Evolutionary conservation across 1,140 invertebrate genomes (phyloP).

Genomic region (Triops cancriformis): DNA sequence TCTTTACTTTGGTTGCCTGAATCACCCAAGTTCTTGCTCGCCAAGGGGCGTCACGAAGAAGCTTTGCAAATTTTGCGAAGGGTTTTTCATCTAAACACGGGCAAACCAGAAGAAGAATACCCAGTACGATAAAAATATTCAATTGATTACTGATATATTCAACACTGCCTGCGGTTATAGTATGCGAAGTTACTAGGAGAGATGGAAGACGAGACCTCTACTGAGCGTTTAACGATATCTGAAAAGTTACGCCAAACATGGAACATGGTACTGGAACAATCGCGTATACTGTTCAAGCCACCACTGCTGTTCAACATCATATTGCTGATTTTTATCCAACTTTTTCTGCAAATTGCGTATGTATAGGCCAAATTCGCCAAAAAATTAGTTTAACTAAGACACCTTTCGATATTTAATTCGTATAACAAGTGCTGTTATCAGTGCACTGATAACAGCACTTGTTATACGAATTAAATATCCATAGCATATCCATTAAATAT

Average conservation of each 20-base stretch:
- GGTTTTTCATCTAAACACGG: constrained; percentile 64
- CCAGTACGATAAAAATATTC: constrained; percentile 36
- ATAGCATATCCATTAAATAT: no score
- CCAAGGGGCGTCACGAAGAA: constrained; percentile 55
- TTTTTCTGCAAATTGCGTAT: constrained; percentile 76
- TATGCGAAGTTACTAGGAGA: constrained; percentile 60
- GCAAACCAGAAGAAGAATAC: constrained; percentile 48
- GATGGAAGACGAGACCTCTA: constrained; percentile 39
- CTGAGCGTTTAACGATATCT: no score
- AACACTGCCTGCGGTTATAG: constrained; percentile 14
- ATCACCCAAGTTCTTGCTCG: constrained; percentile 73
- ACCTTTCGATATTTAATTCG: no score
- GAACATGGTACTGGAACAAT: constrained; percentile 63
- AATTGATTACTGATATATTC: neutral
- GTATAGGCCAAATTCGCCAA: constrained; percentile 21
- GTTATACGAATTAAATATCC: no score
- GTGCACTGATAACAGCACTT: no score
- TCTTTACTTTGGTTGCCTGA: constrained; percentile 66
- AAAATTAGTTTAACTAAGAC: no score
- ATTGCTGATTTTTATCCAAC: constrained; percentile 74
- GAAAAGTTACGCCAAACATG: constrained; percentile 50
- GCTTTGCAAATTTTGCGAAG: constrained; percentile 64
- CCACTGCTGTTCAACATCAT: constrained; percentile 69
- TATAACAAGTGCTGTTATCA: no score
- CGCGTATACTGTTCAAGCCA: constrained; percentile 63